These are phyloP conservation scores for Steinernema khuongi DNA, from an alignment of 1,140 invertebrate species.

Conservation along the genomic window DNA sequence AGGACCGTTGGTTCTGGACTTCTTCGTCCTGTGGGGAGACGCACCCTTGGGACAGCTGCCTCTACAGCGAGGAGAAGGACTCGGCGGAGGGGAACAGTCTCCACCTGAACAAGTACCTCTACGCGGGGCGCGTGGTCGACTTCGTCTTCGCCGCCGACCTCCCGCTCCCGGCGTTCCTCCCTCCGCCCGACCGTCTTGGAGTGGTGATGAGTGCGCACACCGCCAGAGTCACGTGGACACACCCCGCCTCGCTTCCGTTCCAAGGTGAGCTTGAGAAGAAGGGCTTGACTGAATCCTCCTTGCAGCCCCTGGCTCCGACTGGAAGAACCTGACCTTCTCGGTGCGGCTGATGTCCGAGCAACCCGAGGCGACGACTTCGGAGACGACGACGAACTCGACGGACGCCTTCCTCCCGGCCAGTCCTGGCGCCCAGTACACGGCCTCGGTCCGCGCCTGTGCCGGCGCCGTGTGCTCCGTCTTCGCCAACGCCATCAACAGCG, in stretches of 20 bases:
- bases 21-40: constrained; percentile 44
- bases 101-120: constrained; percentile 41
- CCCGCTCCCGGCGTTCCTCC: constrained; percentile 27
- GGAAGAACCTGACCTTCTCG: constrained; percentile 38
- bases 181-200: constrained; percentile 37
- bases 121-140: constrained; percentile 34
- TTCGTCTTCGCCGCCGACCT: constrained; percentile 39
- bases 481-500: constrained; percentile 34
- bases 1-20: constrained; percentile 46
- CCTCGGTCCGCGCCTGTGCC: constrained; percentile 36
- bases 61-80: constrained; percentile 40
- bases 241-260: constrained; percentile 40
- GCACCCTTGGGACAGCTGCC: constrained; percentile 38
- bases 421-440: constrained; percentile 28
- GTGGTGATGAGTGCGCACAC: constrained; percentile 35
- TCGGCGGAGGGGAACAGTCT: constrained; percentile 23
- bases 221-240: constrained; percentile 44
- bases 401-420: constrained; percentile 24
- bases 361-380: neutral
- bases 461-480: constrained; percentile 34
- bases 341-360: neutral
- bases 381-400: constrained; percentile 25
- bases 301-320: constrained; percentile 35
- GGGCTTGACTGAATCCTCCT: constrained; percentile 20
- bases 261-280: constrained; percentile 35